These are phyloP conservation scores for Hormaphis cornu DNA, from an alignment of 1,140 invertebrate genomes.

Conservation along the genomic window DNA sequence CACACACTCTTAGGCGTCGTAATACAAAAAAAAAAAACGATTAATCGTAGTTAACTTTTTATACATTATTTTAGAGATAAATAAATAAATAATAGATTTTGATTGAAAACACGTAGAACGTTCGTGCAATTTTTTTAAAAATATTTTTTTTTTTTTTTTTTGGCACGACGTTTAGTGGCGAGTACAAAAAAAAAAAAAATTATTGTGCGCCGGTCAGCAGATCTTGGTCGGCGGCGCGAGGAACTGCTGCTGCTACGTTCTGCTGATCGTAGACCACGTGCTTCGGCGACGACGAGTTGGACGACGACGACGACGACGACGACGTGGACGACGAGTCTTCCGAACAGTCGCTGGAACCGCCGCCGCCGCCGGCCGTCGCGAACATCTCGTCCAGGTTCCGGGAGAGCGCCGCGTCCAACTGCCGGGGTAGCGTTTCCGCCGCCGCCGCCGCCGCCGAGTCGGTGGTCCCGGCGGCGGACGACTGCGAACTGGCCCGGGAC, in stretches of 20 bases:
- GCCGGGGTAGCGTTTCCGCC: background rate
- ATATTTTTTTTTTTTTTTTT: too few relatives aligned
- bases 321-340: background rate
- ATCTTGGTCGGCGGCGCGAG: background rate
- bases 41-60: background rate
- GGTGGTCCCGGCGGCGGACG: background rate
- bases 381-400: conserved; percentile 15
- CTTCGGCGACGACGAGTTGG: conserved; percentile 9
- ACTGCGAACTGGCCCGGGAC: background rate
- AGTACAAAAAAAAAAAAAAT: background rate
- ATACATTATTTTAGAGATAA: conserved; percentile 9
- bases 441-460: conserved; percentile 19
- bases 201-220: background rate
- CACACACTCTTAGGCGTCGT: background rate
- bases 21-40: conserved; percentile 8
- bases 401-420: background rate
- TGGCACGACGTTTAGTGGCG: too few relatives aligned
- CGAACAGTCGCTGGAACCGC: background rate
- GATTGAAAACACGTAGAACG: conserved; percentile 3
- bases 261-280: conserved; percentile 2
- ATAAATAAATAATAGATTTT: conserved; percentile 10
- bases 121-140: background rate
- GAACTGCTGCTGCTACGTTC: too few relatives aligned
- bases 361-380: background rate
- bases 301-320: too few relatives aligned